phyloP scores from a whole-genome alignment of 2,797 vertebrate species.

The Hoplostethus atlanticus region DNA sequence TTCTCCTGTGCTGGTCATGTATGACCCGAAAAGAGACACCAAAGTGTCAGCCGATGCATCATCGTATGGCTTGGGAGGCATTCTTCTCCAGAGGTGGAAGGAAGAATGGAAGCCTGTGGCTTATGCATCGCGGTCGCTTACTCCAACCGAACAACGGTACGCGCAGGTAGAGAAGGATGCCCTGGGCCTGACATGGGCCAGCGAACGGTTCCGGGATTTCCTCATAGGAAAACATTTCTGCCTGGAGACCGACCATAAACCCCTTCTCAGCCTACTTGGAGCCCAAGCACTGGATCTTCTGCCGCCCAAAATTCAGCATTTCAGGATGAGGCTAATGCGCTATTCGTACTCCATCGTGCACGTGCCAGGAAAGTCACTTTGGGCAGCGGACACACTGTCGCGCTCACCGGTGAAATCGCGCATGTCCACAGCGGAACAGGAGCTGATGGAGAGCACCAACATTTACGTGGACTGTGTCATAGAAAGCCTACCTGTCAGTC shows the following conservation, averaged over 20 bases:
- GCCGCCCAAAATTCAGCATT: constrained; percentile 22
- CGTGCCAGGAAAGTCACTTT: constrained; percentile 19
- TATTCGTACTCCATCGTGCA: constrained; percentile 22
- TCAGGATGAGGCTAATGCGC: constrained; percentile 31
- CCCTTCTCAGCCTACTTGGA: constrained; percentile 24
- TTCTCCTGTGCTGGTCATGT: constrained; percentile 10
- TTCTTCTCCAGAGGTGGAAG: neutral
- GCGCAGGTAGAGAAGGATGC: constrained; percentile 24
- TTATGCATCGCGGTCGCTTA: too few relatives aligned
- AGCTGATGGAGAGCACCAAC: constrained; percentile 30
- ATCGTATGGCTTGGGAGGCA: neutral
- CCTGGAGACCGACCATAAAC: constrained; percentile 41
- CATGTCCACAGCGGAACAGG: neutral
- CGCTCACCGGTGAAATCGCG: neutral
- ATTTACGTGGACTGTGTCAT: constrained; percentile 19
- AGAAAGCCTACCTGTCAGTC: neutral
- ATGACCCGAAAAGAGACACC: constrained; percentile 3
- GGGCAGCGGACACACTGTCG: constrained; percentile 31
- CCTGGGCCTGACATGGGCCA: neutral
- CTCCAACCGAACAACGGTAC: neutral
- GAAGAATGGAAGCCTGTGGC: too few relatives aligned
- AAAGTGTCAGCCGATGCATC: constrained; percentile 18
- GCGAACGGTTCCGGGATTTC: constrained; percentile 14
- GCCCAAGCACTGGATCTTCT: constrained; percentile 25
- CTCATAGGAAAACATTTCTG: constrained; percentile 20